phyloP scores from a whole-genome alignment of 37 sponge, comb jelly and placozoan species.

The Tethya wilhelma region DNA sequence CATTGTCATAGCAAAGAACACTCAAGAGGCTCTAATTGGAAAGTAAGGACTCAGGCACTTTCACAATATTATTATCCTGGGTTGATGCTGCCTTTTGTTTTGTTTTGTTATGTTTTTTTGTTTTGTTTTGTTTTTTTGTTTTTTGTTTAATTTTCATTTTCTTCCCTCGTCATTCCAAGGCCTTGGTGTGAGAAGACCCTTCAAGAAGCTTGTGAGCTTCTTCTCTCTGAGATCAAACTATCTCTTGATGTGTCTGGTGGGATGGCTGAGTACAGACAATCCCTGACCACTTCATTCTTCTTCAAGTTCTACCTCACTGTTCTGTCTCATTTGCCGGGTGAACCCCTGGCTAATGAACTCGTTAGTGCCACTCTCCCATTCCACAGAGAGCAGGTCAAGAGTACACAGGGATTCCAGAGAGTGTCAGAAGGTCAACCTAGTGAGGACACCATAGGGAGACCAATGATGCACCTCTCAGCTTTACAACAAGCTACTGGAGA shows the following conservation, averaged over 20 bases:
- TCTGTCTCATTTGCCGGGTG: background rate
- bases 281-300: slow-evolving; percentile 83
- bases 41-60: no score
- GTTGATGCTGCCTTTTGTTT: no score
- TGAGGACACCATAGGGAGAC: slow-evolving; percentile 72
- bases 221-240: slow-evolving; percentile 66
- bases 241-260: slow-evolving; percentile 77
- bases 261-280: slow-evolving; percentile 80
- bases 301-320: slow-evolving; percentile 89
- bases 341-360: slow-evolving; percentile 1
- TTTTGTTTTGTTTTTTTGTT: no score
- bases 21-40: slow-evolving; percentile 57
- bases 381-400: slow-evolving; percentile 3
- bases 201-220: slow-evolving; percentile 27
- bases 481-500: slow-evolving; percentile 84
- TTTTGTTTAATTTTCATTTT: no score
- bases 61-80: no score
- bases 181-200: slow-evolving; percentile 61
- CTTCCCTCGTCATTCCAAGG: no score
- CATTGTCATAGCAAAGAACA: slow-evolving; percentile 58
- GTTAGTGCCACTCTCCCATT: slow-evolving; percentile 21
- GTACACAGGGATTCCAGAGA: slow-evolving; percentile 64
- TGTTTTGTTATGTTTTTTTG: no score
- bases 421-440: slow-evolving; percentile 31
- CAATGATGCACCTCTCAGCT: slow-evolving; percentile 81